These are phyloP conservation scores for Mythimna vitellina DNA, from an alignment of 2,888 invertebrate genomes.

Conservation along the genomic window DNA sequence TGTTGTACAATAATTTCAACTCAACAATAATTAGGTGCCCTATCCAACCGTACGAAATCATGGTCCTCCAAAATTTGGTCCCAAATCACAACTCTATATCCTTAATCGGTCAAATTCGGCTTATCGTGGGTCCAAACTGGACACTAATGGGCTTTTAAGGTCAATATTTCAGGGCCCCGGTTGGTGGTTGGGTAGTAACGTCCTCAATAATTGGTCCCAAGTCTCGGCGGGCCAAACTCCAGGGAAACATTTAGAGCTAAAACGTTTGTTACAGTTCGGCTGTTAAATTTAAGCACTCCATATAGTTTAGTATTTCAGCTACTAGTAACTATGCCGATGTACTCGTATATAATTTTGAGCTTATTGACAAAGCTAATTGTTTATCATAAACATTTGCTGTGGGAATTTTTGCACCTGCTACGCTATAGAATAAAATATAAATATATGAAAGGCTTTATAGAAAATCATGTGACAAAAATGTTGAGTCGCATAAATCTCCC, in stretches of 20 bases:
- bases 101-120: slow-evolving; percentile 81
- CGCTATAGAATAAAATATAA: background rate
- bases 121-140: slow-evolving; percentile 81
- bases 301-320: slow-evolving; percentile 45
- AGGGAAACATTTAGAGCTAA: slow-evolving; percentile 67
- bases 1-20: slow-evolving; percentile 18
- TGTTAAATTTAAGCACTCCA: slow-evolving; percentile 68
- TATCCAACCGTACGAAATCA: slow-evolving; percentile 50
- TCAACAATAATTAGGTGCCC: slow-evolving; percentile 40
- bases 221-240: slow-evolving; percentile 68
- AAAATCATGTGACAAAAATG: slow-evolving; percentile 19
- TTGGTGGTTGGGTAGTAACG: slow-evolving; percentile 65
- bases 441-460: background rate
- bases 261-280: slow-evolving; percentile 67
- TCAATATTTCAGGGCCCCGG: slow-evolving; percentile 82
- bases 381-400: background rate
- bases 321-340: slow-evolving; percentile 19
- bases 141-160: slow-evolving; percentile 85
- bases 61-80: slow-evolving; percentile 61
- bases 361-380: slow-evolving; percentile 26
- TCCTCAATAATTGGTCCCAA: slow-evolving; percentile 82
- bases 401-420: background rate
- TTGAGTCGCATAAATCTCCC: slow-evolving; percentile 7
- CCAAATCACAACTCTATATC: slow-evolving; percentile 75
- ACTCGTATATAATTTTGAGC: slow-evolving; percentile 24